Percentiles rank a stretch among this genome's conserved stretches.
These are phyloP conservation scores for Acridotheres tristis DNA, from an alignment of 2,797 vertebrate species.

Conservation along the genomic window DNA sequence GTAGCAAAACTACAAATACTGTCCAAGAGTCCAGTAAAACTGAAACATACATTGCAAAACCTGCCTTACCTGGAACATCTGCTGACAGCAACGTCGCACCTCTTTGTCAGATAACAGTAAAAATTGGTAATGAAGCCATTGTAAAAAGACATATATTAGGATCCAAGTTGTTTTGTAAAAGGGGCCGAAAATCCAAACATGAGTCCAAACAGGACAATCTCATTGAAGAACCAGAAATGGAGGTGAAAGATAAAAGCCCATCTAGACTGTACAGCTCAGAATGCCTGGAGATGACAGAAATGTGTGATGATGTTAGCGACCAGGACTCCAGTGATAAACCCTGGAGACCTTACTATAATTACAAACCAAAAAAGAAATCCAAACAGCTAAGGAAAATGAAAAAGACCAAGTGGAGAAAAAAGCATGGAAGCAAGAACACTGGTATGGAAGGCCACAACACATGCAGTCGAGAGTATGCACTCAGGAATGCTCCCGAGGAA, in stretches of 20 bases:
- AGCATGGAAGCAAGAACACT: conserved; percentile 44
- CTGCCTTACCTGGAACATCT: conserved; percentile 93
- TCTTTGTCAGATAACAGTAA: conserved; percentile 97
- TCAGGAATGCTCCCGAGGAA: conserved; percentile 65
- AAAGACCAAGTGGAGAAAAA: conserved; percentile 84
- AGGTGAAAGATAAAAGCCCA: conserved; percentile 70
- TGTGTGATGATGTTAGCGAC: conserved; percentile 88
- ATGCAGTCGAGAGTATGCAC: conserved; percentile 47
- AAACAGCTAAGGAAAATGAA: conserved; percentile 85
- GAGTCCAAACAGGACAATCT: conserved; percentile 69
- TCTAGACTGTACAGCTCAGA: conserved; percentile 74
- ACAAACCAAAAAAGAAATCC: conserved; percentile 96
- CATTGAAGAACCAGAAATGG: conserved; percentile 67
- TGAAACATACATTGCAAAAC: conserved; percentile 97
- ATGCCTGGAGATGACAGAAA: conserved; percentile 77
- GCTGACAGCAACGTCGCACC: conserved; percentile 87
- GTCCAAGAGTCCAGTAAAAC: conserved; percentile 80
- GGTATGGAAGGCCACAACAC: conserved; percentile 21
- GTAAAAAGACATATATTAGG: conserved; percentile 93
- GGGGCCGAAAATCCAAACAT: conserved; percentile 73
- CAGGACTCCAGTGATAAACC: conserved; percentile 91
- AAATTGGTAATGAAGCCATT: conserved; percentile 96
- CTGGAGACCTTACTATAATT: conserved; percentile 98
- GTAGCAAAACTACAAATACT: conserved; percentile 67
- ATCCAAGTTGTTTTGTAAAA: conserved; percentile 90